A percentile compares a stretch with the other conserved stretches of the same genome.
Conservation (phyloP, 2,888 invertebrate species). For the Lissonota sp. region DNA sequence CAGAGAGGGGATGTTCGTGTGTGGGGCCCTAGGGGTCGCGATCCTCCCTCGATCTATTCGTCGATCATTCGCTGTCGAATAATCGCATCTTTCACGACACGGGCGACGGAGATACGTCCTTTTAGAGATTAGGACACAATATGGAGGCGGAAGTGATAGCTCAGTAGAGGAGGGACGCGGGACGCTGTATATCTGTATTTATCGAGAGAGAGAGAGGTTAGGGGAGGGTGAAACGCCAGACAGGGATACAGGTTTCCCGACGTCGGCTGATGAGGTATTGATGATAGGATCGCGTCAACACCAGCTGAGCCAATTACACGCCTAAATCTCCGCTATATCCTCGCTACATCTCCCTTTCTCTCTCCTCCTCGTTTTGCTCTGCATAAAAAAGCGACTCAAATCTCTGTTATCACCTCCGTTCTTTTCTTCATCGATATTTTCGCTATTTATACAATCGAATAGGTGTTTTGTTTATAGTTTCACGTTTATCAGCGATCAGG, state of each 20-base stretch:
- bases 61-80: too few relatives aligned
- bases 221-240: conserved; percentile 53
- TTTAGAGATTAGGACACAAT: too few relatives aligned
- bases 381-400: not conserved
- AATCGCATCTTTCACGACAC: too few relatives aligned
- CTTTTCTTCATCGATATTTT: conserved; percentile 19
- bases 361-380: conserved; percentile 50
- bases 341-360: conserved; percentile 66
- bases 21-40: conserved; percentile 53
- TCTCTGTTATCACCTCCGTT: conserved; percentile 32
- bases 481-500: not conserved
- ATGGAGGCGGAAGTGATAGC: conserved; percentile 30
- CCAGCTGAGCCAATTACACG: conserved; percentile 88
- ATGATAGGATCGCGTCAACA: conserved; percentile 87
- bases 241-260: conserved; percentile 82
- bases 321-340: conserved; percentile 81
- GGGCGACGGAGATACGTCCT: too few relatives aligned
- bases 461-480: not conserved
- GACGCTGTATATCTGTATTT: conserved; percentile 24
- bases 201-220: conserved; percentile 35
- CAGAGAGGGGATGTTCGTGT: conserved; percentile 36
- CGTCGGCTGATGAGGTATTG: conserved; percentile 87
- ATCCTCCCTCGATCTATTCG: conserved; percentile 37
- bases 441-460: not conserved
- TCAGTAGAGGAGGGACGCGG: conserved; percentile 44